Evolutionary conservation across 2,888 invertebrate genomes (phyloP), one percentile per base, ranked within the genome.

Genomic region (Morinoia aosen): DNA sequence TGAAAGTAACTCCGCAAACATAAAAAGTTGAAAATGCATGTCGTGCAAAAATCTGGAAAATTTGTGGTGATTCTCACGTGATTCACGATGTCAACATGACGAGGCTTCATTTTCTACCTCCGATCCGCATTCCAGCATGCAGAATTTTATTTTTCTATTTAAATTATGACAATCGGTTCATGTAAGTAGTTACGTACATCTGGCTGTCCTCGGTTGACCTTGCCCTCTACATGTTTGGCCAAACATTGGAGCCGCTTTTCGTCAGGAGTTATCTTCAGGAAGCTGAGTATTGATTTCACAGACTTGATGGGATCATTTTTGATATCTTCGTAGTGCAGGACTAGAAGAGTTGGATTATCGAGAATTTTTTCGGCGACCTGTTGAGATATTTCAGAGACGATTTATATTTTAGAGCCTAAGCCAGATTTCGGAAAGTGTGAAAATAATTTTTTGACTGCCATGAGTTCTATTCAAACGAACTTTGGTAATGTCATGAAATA

Each of bases 241-340:
- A 95, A 64, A 39, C 95, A 95, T n/a, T 40, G 48, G 56, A 93
- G 95, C 0, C 95, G 95, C n/a, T 39, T 14, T 39, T 93, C 93
- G 16, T 64, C 48, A 8, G 58, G n/a, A 57, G 33, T 48, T 48
- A 93, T 16, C 57, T 93, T 93, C 33, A 95, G 95, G 39, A 95
- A 95, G 93, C 64, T 56, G 14, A 95, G 76, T 25, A 95, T 58
- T 12, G 58, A 76, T 19, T 25, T 61, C 0, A 95, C n/a, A 48
- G 61, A 56, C 64, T 5, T 91, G 39, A 95, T 58, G n/a, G 95
- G 95, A n/a, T 61, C 95, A 64, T 56, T 93, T 95, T 97, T 96
- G 48, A 97, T 96, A 56, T 97, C 96, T 96, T 97, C 97, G 96
- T 97, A 97, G 95, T 97, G 97, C 5, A 97, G 96, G 25, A 97